phyloP scores from a whole-genome alignment of 2,888 invertebrate species.

The Dioctria linearis region DNA sequence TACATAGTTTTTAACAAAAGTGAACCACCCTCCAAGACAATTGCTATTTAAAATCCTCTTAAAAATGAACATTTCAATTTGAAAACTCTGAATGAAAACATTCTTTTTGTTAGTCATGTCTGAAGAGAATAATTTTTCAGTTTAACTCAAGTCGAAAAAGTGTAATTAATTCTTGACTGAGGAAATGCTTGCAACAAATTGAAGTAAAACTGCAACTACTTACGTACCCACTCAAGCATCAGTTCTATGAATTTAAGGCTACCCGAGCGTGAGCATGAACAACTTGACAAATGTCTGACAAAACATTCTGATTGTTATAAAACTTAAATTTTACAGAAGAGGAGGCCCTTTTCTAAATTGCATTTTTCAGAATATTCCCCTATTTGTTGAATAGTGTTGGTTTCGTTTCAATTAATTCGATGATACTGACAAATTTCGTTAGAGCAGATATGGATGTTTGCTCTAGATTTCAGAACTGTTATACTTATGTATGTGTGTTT shows the following conservation, averaged over 20 bases:
- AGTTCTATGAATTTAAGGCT: constrained; percentile 24
- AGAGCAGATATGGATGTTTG: not conserved
- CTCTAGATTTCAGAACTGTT: constrained; percentile 11
- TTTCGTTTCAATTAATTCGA: no score
- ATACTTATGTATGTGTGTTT: no score
- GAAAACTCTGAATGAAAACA: no score
- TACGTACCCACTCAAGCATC: constrained; percentile 32
- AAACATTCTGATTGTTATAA: not conserved
- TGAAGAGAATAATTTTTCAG: constrained; percentile 11
- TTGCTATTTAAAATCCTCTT: no score
- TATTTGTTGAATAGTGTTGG: no score
- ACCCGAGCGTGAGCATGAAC: constrained; percentile 16
- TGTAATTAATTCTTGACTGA: constrained; percentile 15
- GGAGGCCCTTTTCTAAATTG: not conserved
- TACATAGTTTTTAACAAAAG: no score
- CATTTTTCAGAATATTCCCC: no score
- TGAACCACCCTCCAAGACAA: no score
- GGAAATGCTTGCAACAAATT: constrained; percentile 15
- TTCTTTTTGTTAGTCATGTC: no score
- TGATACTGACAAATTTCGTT: not conserved
- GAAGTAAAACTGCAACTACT: constrained; percentile 15
- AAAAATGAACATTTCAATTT: no score
- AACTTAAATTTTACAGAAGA: constrained; percentile 7
- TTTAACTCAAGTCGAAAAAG: not conserved
- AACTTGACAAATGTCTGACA: constrained; percentile 28